Base-by-base conservation (phyloP, 2,113 vertebrate species). In the Arothron firmamentum region DNA sequence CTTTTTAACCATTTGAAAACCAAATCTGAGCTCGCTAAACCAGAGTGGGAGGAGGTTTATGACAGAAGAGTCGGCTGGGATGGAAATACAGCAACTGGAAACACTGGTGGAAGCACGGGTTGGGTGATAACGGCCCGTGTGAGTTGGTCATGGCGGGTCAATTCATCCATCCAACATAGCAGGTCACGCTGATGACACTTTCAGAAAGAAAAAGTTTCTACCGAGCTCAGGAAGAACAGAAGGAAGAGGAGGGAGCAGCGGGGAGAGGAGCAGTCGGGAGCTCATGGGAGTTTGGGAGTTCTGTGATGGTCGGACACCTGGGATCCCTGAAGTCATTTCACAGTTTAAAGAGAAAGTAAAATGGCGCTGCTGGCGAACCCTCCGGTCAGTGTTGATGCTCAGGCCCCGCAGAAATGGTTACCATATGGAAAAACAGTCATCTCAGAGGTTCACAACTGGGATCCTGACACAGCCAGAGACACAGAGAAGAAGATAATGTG, bases 361-460 rank as follows among this genome's bases (percentile, higher is more conserved):
- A 75, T 17, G 52, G 19, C 42, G 51, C 80, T 67, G 63, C 31
- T 6, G 84, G 78, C 78, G 53, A 67, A 69, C 67, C 79, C 82
- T 72, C 71, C 25, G 71, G 80, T 71, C 62, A 2, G 67, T 73
- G 11, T 62, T 63, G 78, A 78, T 60, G 77, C 68, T 81, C 57
- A 14, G 65, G 75, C 80, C 76, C 72, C 62, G 70, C 60, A 74
- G 83, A 86, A 82, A 77, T 78, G 80, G 80, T 86, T 82, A 74
- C 77, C 79, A 75, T 77, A 79, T 77, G 77, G 76, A 82, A 51
- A 82, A 77, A 80, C 65, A 74, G 85, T 84, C 85, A 71, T 65
- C 73, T 92, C 86, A 92, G 81, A 92, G 88, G 87, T 91, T 92
- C 85, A 92, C 91, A 63, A 92, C 91, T 51, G 91, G 91, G 82